These are phyloP conservation scores for Littorina saxatilis DNA, from an alignment of 1,140 invertebrate species.

Conservation along the genomic window DNA sequence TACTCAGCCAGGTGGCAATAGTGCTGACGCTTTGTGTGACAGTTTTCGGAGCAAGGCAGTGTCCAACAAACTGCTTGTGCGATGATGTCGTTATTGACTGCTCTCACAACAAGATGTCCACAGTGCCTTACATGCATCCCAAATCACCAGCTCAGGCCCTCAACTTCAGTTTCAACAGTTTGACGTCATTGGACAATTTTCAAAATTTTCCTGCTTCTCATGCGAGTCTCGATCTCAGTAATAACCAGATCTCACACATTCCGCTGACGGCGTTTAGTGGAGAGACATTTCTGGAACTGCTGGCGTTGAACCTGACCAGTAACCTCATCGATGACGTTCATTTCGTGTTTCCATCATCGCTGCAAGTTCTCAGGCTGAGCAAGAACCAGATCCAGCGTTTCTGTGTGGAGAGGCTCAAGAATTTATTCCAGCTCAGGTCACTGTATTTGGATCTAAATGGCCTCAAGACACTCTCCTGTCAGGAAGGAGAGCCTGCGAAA, in stretches of 20 bases:
- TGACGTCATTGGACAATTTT: slow-evolving; percentile 10
- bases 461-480: not conserved
- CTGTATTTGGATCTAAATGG: slow-evolving; percentile 34
- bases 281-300: not conserved
- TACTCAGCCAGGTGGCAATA: too few relatives aligned
- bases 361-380: slow-evolving; percentile 35
- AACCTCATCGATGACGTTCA: not conserved
- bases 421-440: not conserved
- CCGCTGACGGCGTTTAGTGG: not conserved
- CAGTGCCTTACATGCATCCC: not conserved
- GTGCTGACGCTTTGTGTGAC: not conserved
- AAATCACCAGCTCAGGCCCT: not conserved
- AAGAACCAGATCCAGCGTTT: slow-evolving; percentile 41
- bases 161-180: slow-evolving; percentile 24
- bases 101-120: not conserved
- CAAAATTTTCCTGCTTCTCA: not conserved
- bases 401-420: slow-evolving; percentile 8
- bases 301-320: not conserved
- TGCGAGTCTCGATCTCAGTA: slow-evolving; percentile 15
- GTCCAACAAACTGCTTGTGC: slow-evolving; percentile 16
- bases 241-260: slow-evolving; percentile 17
- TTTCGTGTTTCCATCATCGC: not conserved
- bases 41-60: not conserved
- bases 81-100: not conserved
- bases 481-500: not conserved